Base-by-base conservation (phyloP, 2,113 vertebrate genomes). In the Acrocephalus arundinaceus region DNA sequence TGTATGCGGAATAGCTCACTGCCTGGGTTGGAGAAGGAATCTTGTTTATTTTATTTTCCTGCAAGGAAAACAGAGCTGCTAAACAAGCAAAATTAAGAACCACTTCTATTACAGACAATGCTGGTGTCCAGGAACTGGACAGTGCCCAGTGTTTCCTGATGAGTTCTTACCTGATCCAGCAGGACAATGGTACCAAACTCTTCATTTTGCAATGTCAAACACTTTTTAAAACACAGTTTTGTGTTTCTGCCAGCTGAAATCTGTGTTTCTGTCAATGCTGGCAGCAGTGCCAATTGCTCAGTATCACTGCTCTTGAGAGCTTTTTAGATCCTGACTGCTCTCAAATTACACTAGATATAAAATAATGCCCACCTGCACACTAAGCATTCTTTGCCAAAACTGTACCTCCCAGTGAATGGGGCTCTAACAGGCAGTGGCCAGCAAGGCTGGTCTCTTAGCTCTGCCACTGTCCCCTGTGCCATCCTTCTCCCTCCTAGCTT, bases 281-380 rank as follows among this genome's bases (percentile, higher is more conserved):
- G 72, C 54, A 88, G 83, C 54, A 92, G 24, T 52, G 41, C 48
- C 37, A 80, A 52, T 76, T 76, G 45, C 49, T 90, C 89, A 65
- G 23, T 65, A 55, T 55, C 86, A 48, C 7, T 65, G 48, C 57
- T 75, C 43, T 78, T 71, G 6, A 75, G 5, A 35, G 83, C 21
- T 76, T 90, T 94, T 92, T 90, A 93, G 52, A 79, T 76, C 71
- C 45, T 49, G 46, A 83, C 62, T 75, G 77, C 83, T 88, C 93
- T 82, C 67, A 93, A 82, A 76, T 80, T 39, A 72, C 46, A 61
- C 33, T 52, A 65, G 46, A 76, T 65, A 85, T 31, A 88, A 92
- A 96, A 68, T 72, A 90, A 85, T 37, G 54, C n/a, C 49, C 89
- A 85, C 75, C 75, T 93, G 93, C 72, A 68, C 35, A 52, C 24